Conservation (phyloP, 2,797 vertebrate genomes). For the Acipenser transmontanus region DNA sequence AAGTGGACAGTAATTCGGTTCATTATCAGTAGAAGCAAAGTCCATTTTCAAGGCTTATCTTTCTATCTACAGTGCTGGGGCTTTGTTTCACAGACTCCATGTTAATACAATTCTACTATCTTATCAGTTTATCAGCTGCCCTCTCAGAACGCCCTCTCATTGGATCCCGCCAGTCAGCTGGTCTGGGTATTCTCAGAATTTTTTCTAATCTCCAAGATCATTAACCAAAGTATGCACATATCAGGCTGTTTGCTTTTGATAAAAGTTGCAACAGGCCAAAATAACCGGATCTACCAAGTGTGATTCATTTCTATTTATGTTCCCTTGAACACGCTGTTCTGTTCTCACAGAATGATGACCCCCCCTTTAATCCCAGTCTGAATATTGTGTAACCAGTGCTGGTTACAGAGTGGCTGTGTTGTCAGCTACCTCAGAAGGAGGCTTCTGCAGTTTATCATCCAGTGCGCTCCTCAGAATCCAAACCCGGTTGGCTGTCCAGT, state of each 20-base stretch:
- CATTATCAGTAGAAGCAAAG: slow-evolving; percentile 42
- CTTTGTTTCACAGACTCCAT: slow-evolving; percentile 36
- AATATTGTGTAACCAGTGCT: too few relatives aligned
- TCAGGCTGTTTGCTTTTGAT: slow-evolving; percentile 51
- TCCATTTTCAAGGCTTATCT: slow-evolving; percentile 27
- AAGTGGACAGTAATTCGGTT: slow-evolving; percentile 25
- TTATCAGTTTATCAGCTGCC: slow-evolving; percentile 46
- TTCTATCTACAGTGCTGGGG: slow-evolving; percentile 28
- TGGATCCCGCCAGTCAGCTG: slow-evolving; percentile 43
- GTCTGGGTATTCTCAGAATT: slow-evolving; percentile 41
- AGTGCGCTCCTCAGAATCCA: too few relatives aligned
- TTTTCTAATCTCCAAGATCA: slow-evolving; percentile 56
- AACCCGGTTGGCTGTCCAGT: too few relatives aligned
- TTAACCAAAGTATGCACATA: slow-evolving; percentile 53
- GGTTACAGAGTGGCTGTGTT: too few relatives aligned
- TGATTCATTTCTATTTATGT: not conserved
- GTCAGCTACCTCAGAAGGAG: too few relatives aligned
- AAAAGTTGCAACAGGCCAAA: slow-evolving; percentile 30
- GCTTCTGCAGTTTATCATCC: too few relatives aligned
- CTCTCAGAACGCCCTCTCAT: slow-evolving; percentile 27
- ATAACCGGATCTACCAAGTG: slow-evolving; percentile 15
- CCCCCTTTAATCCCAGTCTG: too few relatives aligned
- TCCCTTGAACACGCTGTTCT: too few relatives aligned
- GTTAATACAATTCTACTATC: slow-evolving; percentile 45
- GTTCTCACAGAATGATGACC: too few relatives aligned